These are phyloP conservation scores for Corythornis cristatus DNA, from an alignment of 2,113 vertebrate genomes.

Conservation along the genomic window DNA sequence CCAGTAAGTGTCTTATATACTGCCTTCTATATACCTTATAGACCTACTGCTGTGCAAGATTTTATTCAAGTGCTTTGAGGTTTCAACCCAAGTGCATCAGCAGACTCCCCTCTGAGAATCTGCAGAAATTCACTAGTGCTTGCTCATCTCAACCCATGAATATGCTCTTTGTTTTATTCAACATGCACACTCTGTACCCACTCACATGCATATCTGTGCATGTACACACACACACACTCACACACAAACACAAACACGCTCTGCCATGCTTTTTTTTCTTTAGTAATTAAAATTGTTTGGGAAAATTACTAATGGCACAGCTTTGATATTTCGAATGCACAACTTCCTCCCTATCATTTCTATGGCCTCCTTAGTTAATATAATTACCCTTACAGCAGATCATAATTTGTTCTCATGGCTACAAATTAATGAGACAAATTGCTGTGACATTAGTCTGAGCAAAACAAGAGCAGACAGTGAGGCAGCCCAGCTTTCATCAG, in stretches of 20 bases:
- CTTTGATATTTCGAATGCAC: neutral
- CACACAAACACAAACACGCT: neutral
- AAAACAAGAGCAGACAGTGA: neutral
- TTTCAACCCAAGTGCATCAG: neutral
- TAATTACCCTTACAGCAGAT: neutral
- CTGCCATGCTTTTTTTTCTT: neutral
- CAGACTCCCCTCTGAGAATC: neutral
- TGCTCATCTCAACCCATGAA: neutral
- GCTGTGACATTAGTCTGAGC: neutral
- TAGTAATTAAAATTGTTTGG: neutral
- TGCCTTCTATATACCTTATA: no score
- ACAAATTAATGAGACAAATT: constrained; percentile 19
- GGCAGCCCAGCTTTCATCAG: neutral
- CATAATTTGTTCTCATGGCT: constrained; percentile 33
- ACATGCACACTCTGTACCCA: neutral
- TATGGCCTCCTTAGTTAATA: neutral
- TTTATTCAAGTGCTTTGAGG: neutral
- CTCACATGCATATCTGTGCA: neutral
- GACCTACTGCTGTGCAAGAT: neutral
- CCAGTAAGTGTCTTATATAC: neutral
- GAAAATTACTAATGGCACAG: neutral
- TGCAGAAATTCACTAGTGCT: neutral
- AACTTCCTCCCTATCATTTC: neutral
- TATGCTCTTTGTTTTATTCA: neutral
- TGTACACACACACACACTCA: rapidly evolving